Evolutionary conservation across 2,888 invertebrate genomes (phyloP).

Genomic region (Drosophila kambysellisi): DNA sequence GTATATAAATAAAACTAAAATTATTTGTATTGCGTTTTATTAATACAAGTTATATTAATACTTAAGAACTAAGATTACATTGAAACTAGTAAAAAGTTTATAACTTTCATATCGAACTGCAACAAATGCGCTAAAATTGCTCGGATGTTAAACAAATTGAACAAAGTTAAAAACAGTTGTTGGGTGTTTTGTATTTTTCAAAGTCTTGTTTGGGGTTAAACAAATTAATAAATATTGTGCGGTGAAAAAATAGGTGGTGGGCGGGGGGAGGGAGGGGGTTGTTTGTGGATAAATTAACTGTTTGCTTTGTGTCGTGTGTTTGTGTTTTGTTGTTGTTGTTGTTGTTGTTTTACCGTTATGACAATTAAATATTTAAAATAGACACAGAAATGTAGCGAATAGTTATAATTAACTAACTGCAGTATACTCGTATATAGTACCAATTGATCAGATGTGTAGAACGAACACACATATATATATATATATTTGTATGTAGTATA

Average conservation of each 20-base stretch:
- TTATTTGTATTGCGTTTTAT: conserved; percentile 77
- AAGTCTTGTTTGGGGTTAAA: conserved; percentile 46
- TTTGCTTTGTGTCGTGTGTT: conserved; percentile 29
- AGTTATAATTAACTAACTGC: conserved; percentile 60
- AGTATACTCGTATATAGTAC: conserved; percentile 46
- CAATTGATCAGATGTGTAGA: conserved; percentile 35
- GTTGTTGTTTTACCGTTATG: conserved; percentile 38
- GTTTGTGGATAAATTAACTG: conserved; percentile 21
- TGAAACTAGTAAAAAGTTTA: conserved; percentile 70
- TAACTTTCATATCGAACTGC: conserved; percentile 52
- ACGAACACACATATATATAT: conserved; percentile 20
- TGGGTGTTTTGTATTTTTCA: conserved; percentile 33
- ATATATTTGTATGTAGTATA: conserved; percentile 39
- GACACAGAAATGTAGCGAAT: conserved; percentile 77
- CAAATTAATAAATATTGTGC: conserved; percentile 52
- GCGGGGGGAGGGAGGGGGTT: conserved; percentile 2
- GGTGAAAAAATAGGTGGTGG: conserved; percentile 1
- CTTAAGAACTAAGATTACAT: conserved; percentile 66
- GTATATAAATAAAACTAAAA: conserved; percentile 74
- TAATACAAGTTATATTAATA: conserved; percentile 70
- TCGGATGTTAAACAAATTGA: conserved; percentile 45
- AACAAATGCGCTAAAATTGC: conserved; percentile 50
- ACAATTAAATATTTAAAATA: conserved; percentile 74
- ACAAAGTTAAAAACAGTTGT: conserved; percentile 24
- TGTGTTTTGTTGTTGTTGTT: conserved; percentile 2